Base-by-base conservation (phyloP, 2,888 invertebrate species). In the Luperina testacea region DNA sequence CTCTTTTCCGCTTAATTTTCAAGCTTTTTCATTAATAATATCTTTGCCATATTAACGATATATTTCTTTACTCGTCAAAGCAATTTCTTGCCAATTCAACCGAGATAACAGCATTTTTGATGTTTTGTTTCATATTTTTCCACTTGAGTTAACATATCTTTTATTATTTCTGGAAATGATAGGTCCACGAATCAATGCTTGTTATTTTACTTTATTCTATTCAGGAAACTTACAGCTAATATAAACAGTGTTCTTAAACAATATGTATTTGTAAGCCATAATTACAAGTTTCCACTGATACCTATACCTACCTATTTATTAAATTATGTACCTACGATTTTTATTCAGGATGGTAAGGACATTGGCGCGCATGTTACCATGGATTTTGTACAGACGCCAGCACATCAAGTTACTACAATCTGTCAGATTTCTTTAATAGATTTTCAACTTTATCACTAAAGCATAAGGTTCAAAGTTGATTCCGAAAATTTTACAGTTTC, bases 61-160 rank as follows among this genome's bases (percentile, higher is more conserved):
- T 57, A 2, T 72, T 67, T 45, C 45, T 63, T 72, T 63, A 64
- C 32, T 61, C 48, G 32, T 76, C 80, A 75, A 67, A 69, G 73
- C n/a, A 83, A 78, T 79, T 63, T 77, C 42, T 74, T 84, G 80
- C 79, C 75, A 88, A 81, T 80, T 87, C 82, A 88, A 81, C 75
- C 75, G 86, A 86, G 76, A 82, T 82, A 81, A 87, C 69, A 81
- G 75, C 64, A 87, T 84, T 89, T 77, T 86, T 83, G 83, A 86
- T 80, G 57, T 75, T 81, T 85, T 72, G 45, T 82, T 77, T 77
- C 64, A 83, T 81, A 75, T 75, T 81, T 77, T 80, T 80, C 48
- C 79, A 38, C 76, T 27, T 17, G 69, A 79, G 13, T 68, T 7
- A 69, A 2, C 42, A 48, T n/a, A 38, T 24, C 15, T 67, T 8